A percentile compares a stretch with the other conserved stretches of the same genome.
Evolutionary conservation across 1,140 invertebrate genomes (phyloP).

Genomic region (Ceratitis capitata): DNA sequence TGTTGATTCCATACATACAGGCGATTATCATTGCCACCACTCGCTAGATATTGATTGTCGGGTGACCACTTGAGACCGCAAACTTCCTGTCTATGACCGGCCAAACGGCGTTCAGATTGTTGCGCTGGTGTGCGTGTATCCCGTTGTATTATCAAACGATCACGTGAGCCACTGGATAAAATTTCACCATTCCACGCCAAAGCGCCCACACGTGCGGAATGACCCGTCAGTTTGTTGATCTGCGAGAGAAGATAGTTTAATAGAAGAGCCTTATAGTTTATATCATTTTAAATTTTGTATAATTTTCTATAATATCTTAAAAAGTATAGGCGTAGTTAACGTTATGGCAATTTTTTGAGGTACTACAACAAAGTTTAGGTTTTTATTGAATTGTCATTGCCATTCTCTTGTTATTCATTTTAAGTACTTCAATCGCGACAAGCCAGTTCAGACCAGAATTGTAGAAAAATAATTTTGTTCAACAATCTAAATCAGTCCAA

Average conservation of each 20-base stretch:
- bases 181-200: conserved; percentile 98
- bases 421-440: no score
- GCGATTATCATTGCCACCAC: conserved; percentile 98
- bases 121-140: conserved; percentile 89
- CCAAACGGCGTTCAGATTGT: conserved; percentile 80
- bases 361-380: no score
- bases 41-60: conserved; percentile 97
- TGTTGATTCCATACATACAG: conserved; percentile 97
- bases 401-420: no score
- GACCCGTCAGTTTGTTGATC: conserved; percentile 90
- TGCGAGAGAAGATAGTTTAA: conserved; percentile 58
- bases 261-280: no score
- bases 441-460: no score
- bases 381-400: no score
- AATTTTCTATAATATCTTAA: no score
- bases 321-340: no score
- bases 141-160: conserved; percentile 92
- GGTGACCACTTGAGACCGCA: conserved; percentile 99
- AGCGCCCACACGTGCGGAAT: conserved; percentile 92
- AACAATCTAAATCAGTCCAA: no score
- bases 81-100: conserved; percentile 96
- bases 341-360: no score
- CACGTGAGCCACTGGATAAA: conserved; percentile 94
- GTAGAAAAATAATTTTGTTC: no score
- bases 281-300: no score